These are phyloP conservation scores for Xiphydria camelus DNA, from an alignment of 2,888 invertebrate species.

Conservation along the genomic window DNA sequence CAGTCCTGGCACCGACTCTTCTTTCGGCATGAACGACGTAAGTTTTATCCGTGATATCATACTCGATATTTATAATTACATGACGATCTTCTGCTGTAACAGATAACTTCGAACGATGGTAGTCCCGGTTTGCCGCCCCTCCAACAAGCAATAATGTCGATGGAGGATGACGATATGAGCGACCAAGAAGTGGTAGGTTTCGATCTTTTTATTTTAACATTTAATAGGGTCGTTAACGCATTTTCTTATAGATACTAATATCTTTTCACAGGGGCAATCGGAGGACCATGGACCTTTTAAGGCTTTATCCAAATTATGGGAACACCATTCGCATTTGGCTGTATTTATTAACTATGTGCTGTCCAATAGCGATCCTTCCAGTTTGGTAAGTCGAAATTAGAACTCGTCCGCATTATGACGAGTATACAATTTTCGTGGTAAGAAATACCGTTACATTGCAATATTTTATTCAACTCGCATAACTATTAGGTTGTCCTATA, in stretches of 20 bases:
- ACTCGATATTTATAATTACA: slow-evolving; percentile 53
- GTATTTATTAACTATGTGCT: slow-evolving; percentile 92
- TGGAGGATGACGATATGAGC: slow-evolving; percentile 94
- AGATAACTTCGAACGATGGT: slow-evolving; percentile 37
- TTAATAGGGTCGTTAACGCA: slow-evolving; percentile 1
- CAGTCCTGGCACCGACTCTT: slow-evolving; percentile 42
- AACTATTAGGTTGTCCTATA: too few relatives aligned
- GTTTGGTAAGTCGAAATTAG: slow-evolving; percentile 66
- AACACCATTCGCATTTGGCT: slow-evolving; percentile 88
- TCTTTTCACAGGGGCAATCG: slow-evolving; percentile 65
- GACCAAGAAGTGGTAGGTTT: slow-evolving; percentile 77
- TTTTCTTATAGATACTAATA: slow-evolving; percentile 1
- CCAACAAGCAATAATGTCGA: slow-evolving; percentile 86
- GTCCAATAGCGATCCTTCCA: slow-evolving; percentile 80
- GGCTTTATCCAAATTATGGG: slow-evolving; percentile 77
- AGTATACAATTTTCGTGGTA: too few relatives aligned
- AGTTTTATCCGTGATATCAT: slow-evolving; percentile 40
- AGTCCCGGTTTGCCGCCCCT: slow-evolving; percentile 49
- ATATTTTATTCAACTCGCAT: too few relatives aligned
- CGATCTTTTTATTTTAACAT: slow-evolving; percentile 5
- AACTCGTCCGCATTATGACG: too few relatives aligned
- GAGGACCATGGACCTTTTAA: slow-evolving; percentile 91
- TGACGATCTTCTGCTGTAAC: slow-evolving; percentile 50
- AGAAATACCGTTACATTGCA: too few relatives aligned
- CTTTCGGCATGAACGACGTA: slow-evolving; percentile 46